These are phyloP conservation scores for Augiades crinisus DNA, from an alignment of 2,888 invertebrate genomes.

Conservation along the genomic window DNA sequence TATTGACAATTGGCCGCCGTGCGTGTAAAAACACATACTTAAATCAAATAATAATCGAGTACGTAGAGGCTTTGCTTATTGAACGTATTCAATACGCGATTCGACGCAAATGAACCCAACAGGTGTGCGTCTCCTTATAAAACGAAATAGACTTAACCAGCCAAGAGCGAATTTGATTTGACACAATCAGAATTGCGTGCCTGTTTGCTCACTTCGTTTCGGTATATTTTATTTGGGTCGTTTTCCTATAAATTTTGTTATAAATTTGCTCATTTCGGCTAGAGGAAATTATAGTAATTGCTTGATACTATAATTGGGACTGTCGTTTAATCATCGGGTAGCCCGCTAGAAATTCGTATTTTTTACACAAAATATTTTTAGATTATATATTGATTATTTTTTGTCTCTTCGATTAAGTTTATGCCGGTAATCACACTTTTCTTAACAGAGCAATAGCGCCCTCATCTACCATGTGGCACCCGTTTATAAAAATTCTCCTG, in stretches of 20 bases:
- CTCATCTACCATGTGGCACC: no score
- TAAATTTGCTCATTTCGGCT: no score
- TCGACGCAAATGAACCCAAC: slow-evolving; percentile 54
- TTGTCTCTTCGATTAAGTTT: no score
- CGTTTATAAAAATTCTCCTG: no score
- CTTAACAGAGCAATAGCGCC: no score
- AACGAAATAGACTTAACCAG: slow-evolving; percentile 18
- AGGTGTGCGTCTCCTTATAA: slow-evolving; percentile 41
- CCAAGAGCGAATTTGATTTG: slow-evolving; percentile 10
- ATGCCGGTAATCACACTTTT: no score
- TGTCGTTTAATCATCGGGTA: no score
- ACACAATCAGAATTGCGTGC: slow-evolving; percentile 6
- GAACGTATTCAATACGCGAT: slow-evolving; percentile 45
- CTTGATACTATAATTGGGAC: no score
- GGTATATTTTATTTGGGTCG: background rate
- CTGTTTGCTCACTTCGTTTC: background rate
- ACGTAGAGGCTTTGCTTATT: background rate
- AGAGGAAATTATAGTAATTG: no score
- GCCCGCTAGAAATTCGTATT: no score
- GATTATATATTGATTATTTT: no score
- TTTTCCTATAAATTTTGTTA: background rate
- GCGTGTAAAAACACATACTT: background rate
- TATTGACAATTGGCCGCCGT: background rate
- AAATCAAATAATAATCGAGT: background rate
- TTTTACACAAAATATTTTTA: no score